Conservation (phyloP, 2,888 invertebrate species). For the Athalia rosae region DNA sequence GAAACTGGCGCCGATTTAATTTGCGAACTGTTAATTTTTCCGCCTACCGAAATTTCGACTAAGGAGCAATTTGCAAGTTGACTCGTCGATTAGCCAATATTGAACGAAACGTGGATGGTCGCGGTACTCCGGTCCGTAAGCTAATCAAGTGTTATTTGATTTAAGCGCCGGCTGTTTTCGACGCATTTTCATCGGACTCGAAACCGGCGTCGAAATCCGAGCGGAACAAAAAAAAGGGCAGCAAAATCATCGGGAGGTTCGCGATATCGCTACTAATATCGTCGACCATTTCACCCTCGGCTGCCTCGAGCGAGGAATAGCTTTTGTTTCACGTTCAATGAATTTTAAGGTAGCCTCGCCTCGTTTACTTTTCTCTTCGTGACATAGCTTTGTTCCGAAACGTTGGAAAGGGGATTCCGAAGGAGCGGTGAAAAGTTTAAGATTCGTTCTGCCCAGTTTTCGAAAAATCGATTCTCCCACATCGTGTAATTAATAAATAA, state of each 20-base stretch:
- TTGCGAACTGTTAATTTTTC: not conserved
- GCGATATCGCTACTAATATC: not conserved
- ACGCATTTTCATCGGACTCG: not conserved
- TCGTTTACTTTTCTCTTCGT: not conserved
- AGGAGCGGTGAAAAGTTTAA: not conserved
- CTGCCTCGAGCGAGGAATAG: not conserved
- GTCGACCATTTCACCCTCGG: no score
- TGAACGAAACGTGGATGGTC: not conserved
- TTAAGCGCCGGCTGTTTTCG: not conserved
- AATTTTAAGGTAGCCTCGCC: not conserved
- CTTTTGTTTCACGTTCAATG: constrained; percentile 10
- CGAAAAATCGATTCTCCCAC: no score
- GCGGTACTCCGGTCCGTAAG: not conserved
- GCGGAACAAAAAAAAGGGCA: not conserved
- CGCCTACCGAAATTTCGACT: not conserved
- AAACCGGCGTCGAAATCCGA: not conserved
- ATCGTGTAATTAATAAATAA: not conserved
- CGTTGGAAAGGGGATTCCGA: not conserved
- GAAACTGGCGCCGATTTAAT: not conserved
- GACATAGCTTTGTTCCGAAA: not conserved
- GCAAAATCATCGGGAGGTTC: not conserved
- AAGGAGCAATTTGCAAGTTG: not conserved
- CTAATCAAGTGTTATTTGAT: not conserved
- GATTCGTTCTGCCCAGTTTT: not conserved
- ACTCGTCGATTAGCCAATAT: no score